These are phyloP conservation scores for Ceyx cyanopectus DNA, from an alignment of 2,113 vertebrate species.

Conservation along the genomic window DNA sequence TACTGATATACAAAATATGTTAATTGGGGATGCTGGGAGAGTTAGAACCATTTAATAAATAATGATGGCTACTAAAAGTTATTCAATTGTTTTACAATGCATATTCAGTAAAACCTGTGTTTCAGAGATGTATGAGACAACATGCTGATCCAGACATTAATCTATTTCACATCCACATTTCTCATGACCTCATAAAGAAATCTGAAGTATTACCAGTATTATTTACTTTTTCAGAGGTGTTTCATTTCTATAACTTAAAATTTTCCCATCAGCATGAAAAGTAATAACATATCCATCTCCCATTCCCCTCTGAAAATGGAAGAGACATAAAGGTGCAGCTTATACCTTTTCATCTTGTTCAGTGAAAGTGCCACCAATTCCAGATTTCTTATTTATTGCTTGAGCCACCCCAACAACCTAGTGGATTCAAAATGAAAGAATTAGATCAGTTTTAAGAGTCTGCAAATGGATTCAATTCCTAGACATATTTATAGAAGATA, in stretches of 20 bases:
- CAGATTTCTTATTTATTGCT: conserved; percentile 97
- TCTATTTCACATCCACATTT: background rate
- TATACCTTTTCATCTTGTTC: conserved; percentile 97
- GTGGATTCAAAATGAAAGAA: background rate
- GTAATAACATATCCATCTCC: background rate
- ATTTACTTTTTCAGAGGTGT: background rate
- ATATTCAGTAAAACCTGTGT: background rate
- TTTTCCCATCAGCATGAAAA: background rate
- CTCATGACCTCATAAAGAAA: background rate
- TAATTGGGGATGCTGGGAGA: background rate
- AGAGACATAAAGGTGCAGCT: background rate
- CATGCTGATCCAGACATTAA: background rate
- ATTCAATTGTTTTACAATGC: background rate
- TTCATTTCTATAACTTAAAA: background rate
- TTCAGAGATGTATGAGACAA: background rate
- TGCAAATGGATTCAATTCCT: background rate
- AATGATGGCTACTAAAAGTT: background rate
- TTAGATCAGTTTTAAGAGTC: background rate
- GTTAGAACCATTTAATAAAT: background rate
- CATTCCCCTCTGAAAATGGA: background rate
- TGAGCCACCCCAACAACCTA: conserved; percentile 98
- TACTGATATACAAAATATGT: background rate
- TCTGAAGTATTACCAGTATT: background rate
- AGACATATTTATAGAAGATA: background rate
- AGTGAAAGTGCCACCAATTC: conserved; percentile 88